Evolutionary conservation across 1,140 invertebrate species (phyloP), one percentile per base, ranked within the genome.

Genomic region (Cephus cinctus): DNA sequence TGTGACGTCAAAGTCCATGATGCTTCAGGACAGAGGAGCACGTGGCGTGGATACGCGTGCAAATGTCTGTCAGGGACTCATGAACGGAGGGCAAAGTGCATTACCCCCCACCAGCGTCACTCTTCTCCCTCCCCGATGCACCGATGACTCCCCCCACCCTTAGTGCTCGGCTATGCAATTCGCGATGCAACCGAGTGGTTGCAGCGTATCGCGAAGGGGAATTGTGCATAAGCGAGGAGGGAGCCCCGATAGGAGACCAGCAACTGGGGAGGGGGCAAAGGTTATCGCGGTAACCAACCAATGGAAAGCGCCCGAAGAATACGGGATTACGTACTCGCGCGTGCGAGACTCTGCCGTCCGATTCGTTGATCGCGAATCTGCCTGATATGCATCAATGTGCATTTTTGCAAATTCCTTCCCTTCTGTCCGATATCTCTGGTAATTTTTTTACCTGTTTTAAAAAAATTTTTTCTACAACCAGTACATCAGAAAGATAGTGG

Each of bases 21-120:
- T n/a, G n/a, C n/a, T n/a, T n/a, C n/a, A n/a, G n/a, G n/a, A n/a
- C n/a, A n/a, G n/a, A 3, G 3, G 9, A 11, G 27, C 9, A 2
- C 11, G 25, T 27, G 8, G 25, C 25, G 6, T 9, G 27, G 11
- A 3, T 30, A 30, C 27, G 12, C 27, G 12, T 9, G 27, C 3
- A 30, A 11, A 31, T 51, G 50, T 54, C 20, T 47, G 42, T 30
- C 34, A 56, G 43, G 51, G 45, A 50, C 60, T 55, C 56, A 57
- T 46, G n/a, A n/a, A n/a, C 56, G 54, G 56, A 50, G 51, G 52
- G 61, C 57, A 63, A 63, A 67, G 61, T 73, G 65, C 68, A 69
- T 67, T 66, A 57, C 64, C 59, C 60, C 65, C 61, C 50, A 57
- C 50, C n/a, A n/a, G n/a, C n/a, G n/a, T n/a, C n/a, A n/a, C n/a